These are phyloP conservation scores for Nomada goodeniana DNA, from an alignment of 2,888 invertebrate species.

Conservation along the genomic window DNA sequence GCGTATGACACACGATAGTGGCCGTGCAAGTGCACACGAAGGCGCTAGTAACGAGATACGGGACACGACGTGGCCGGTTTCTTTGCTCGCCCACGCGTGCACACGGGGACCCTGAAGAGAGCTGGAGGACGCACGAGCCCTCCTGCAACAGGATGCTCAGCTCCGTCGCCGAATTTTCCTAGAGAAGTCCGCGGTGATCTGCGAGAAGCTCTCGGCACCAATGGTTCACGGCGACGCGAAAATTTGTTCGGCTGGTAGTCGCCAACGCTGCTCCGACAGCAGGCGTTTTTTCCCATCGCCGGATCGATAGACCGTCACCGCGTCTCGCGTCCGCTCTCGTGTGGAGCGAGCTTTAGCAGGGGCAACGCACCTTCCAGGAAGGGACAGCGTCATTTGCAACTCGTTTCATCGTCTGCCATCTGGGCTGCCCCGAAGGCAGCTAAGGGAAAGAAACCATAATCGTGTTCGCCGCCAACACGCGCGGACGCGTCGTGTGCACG, in stretches of 20 bases:
- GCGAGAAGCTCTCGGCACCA: conserved; percentile 11
- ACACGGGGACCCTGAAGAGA: not conserved
- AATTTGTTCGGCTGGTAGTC: conserved; percentile 1
- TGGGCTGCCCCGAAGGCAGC: conserved; percentile 52
- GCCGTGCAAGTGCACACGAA: not conserved
- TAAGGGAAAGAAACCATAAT: conserved; percentile 65
- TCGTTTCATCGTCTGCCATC: conserved; percentile 64
- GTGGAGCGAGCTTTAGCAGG: conserved; percentile 46
- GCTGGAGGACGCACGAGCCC: not conserved
- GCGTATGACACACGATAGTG: not conserved
- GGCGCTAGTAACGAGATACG: conserved; percentile 29
- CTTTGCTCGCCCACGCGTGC: not conserved
- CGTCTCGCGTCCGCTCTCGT: not conserved
- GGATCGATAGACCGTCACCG: conserved; percentile 45
- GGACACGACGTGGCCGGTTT: not conserved
- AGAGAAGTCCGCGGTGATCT: conserved; percentile 49
- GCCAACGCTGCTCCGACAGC: conserved; percentile 9
- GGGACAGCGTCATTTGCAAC: conserved; percentile 63
- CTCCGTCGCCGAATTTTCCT: conserved; percentile 7
- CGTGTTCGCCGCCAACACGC: conserved; percentile 36
- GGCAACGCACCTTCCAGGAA: conserved; percentile 58
- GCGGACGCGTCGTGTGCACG: conserved; percentile 14
- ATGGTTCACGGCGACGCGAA: not conserved
- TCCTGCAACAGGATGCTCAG: no score
- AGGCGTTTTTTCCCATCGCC: not conserved